Percentiles rank a stretch among this genome's conserved stretches.
phyloP scores from a whole-genome alignment of 2,797 vertebrate genomes.

The Clarias platycephalus region DNA sequence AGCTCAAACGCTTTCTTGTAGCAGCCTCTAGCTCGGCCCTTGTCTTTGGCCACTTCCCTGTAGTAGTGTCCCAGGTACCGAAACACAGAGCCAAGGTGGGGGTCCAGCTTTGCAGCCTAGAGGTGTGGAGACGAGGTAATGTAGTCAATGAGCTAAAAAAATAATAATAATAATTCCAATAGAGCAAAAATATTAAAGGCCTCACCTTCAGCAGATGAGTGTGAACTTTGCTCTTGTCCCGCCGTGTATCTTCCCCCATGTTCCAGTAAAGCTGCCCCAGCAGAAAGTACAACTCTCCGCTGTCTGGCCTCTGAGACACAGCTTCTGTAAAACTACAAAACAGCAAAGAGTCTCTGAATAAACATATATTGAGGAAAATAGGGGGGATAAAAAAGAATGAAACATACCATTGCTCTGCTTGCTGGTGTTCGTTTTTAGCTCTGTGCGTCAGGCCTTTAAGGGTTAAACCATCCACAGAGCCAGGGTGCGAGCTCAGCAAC shows the following conservation, averaged over 20 bases:
- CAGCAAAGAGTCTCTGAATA: neutral
- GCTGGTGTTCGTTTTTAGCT: slow-evolving; percentile 75
- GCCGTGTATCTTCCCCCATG: slow-evolving; percentile 87
- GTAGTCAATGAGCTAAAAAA: neutral
- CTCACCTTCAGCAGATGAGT: slow-evolving; percentile 88
- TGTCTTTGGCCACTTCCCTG: slow-evolving; percentile 81
- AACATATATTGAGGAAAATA: neutral
- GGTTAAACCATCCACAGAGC: slow-evolving; percentile 75
- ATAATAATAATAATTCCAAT: neutral
- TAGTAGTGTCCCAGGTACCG: slow-evolving; percentile 91
- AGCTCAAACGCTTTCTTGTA: slow-evolving; percentile 94
- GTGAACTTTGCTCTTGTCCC: slow-evolving; percentile 86
- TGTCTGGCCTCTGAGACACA: slow-evolving; percentile 72
- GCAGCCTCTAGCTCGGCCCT: slow-evolving; percentile 86
- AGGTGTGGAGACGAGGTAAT: neutral
- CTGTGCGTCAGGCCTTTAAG: slow-evolving; percentile 77
- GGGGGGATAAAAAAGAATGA: neutral
- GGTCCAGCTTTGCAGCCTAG: slow-evolving; percentile 91
- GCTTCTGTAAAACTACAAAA: slow-evolving; percentile 82
- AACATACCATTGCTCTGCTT: slow-evolving; percentile 84
- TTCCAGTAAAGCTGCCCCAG: slow-evolving; percentile 89
- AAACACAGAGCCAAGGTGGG: slow-evolving; percentile 82
- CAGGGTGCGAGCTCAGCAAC: slow-evolving; percentile 76
- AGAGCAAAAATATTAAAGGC: neutral
- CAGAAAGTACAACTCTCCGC: slow-evolving; percentile 82